These are phyloP conservation scores for Rhopalosiphum maidis DNA, from an alignment of 1,140 invertebrate species.

Conservation along the genomic window DNA sequence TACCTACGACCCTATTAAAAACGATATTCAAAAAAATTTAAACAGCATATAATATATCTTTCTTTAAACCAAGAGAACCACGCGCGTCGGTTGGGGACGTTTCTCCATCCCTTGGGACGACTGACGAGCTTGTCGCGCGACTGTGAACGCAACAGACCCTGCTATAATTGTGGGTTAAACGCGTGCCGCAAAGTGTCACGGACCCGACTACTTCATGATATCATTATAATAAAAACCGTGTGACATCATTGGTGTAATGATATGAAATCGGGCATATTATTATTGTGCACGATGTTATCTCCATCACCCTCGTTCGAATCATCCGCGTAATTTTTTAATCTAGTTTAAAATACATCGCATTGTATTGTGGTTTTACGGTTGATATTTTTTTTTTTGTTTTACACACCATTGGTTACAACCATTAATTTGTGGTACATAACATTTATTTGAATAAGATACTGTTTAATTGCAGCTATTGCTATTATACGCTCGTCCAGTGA, in stretches of 20 bases:
- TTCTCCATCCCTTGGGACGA: background rate
- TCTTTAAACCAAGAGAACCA: background rate
- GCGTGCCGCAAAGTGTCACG: background rate
- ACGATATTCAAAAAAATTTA: background rate
- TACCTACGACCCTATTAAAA: background rate
- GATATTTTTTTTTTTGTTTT: background rate
- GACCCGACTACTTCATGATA: background rate
- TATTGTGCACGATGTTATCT: background rate
- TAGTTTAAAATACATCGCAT: background rate
- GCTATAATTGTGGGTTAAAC: constrained; percentile 15
- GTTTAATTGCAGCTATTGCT: background rate
- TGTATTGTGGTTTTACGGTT: background rate
- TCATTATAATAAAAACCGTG: constrained; percentile 1
- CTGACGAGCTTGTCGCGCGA: background rate
- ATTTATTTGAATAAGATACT: background rate
- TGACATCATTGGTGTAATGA: background rate
- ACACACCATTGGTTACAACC: background rate
- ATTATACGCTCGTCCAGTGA: background rate
- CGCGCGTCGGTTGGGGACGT: background rate
- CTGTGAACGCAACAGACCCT: background rate
- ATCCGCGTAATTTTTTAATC: background rate
- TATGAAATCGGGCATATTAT: background rate
- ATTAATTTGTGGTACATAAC: background rate
- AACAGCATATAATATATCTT: background rate
- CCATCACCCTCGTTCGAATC: background rate